Percentiles rank a stretch among this genome's conserved stretches.
Evolutionary conservation across 2,797 vertebrate species (phyloP).

Genomic region (Podarcis lilfordi): DNA sequence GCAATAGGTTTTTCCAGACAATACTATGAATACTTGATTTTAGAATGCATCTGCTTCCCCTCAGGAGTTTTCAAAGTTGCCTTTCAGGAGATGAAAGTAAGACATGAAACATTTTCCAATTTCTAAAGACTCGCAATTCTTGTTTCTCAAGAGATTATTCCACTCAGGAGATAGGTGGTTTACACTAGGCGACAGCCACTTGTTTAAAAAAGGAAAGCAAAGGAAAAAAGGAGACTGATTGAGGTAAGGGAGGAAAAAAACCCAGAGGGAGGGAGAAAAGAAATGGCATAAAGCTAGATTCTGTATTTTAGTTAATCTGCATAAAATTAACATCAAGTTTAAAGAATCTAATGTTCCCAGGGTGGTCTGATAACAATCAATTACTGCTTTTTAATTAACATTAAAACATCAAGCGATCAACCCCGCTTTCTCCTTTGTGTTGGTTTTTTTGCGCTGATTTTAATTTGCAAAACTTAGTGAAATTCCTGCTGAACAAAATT

Average conservation of each 20-base stretch:
- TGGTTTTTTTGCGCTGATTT: slow-evolving; percentile 21
- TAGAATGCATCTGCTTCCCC: slow-evolving; percentile 67
- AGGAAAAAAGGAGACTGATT: slow-evolving; percentile 24
- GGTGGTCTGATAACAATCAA: slow-evolving; percentile 62
- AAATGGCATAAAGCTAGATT: neutral
- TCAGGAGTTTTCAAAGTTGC: slow-evolving; percentile 59
- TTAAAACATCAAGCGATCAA: slow-evolving; percentile 45
- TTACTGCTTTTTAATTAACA: slow-evolving; percentile 49
- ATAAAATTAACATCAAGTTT: slow-evolving; percentile 46
- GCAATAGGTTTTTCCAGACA: slow-evolving; percentile 32
- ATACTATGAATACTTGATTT: slow-evolving; percentile 60
- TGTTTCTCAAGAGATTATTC: slow-evolving; percentile 55
- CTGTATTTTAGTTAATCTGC: slow-evolving; percentile 55
- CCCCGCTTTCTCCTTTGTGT: slow-evolving; percentile 11
- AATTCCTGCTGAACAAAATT: neutral
- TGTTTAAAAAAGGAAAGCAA: slow-evolving; percentile 46
- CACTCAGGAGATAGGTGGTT: slow-evolving; percentile 49
- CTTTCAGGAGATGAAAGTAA: slow-evolving; percentile 68
- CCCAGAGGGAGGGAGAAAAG: slow-evolving; percentile 18
- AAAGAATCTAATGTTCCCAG: slow-evolving; percentile 42
- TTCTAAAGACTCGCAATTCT: slow-evolving; percentile 51
- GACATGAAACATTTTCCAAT: slow-evolving; percentile 55
- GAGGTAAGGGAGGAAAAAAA: neutral
- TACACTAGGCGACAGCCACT: slow-evolving; percentile 37
- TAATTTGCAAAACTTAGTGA: slow-evolving; percentile 24